Percentiles rank a stretch among this genome's conserved stretches.
Evolutionary conservation across 2,797 vertebrate species (phyloP).

Genomic region (Garrulus glandarius): DNA sequence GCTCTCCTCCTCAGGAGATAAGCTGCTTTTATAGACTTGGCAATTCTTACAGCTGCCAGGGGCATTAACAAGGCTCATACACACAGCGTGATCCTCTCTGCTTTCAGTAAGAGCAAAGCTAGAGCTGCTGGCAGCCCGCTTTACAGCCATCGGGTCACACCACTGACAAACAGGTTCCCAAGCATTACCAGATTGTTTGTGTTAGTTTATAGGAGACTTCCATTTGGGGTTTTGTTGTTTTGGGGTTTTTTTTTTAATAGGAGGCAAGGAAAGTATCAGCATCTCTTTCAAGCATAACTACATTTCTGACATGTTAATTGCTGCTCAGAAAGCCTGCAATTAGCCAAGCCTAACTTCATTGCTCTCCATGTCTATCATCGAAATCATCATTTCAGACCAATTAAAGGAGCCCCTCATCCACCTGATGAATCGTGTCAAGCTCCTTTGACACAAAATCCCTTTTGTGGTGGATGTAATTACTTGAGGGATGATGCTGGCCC

Average conservation of each 20-base stretch:
- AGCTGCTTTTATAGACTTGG: constrained; percentile 50
- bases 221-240: neutral
- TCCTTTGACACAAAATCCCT: constrained; percentile 5
- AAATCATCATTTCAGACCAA: constrained; percentile 6
- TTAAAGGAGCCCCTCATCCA: constrained; percentile 24
- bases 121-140: neutral
- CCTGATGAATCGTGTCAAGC: neutral
- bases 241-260: neutral
- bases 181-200: constrained; percentile 24
- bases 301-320: constrained; percentile 41
- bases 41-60: constrained; percentile 37
- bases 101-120: neutral
- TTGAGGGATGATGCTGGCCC: neutral
- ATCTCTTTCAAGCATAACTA: constrained; percentile 3
- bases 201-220: constrained; percentile 36
- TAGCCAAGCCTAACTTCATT: constrained; percentile 13
- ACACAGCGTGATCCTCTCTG: neutral
- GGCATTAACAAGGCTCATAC: constrained; percentile 5
- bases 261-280: constrained; percentile 30
- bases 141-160: neutral
- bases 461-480: constrained; percentile 4
- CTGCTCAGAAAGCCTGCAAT: constrained; percentile 28
- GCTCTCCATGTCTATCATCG: neutral
- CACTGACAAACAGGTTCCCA: constrained; percentile 20
- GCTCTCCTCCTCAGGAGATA: constrained; percentile 43